phyloP scores from a whole-genome alignment of 2,113 vertebrate genomes.

The Ptilonorhynchus violaceus region DNA sequence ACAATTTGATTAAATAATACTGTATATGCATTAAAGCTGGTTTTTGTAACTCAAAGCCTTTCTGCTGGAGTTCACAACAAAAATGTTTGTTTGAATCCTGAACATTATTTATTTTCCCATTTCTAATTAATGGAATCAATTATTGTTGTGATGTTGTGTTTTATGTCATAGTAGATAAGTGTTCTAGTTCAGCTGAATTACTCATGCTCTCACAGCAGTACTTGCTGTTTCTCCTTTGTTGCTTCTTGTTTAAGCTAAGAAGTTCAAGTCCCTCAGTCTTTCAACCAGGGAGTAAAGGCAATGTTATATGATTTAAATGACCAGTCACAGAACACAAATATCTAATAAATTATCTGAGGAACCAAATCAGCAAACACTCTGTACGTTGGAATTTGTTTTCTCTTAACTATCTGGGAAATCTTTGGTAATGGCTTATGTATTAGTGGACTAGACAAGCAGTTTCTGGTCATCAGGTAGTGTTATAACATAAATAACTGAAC shows the following conservation, averaged over 20 bases:
- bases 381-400: slow-evolving; percentile 14
- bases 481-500: neutral
- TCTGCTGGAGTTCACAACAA: neutral
- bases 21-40: neutral
- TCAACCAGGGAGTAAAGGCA: neutral
- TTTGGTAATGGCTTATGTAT: neutral
- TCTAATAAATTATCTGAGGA: slow-evolving; percentile 25
- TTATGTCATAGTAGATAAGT: neutral
- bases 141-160: neutral
- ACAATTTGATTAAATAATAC: neutral
- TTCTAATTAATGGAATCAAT: neutral
- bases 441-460: neutral
- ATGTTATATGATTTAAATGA: slow-evolving; percentile 11
- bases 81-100: neutral
- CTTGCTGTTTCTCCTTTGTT: neutral
- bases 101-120: neutral
- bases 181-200: neutral
- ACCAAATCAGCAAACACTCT: neutral
- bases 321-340: neutral
- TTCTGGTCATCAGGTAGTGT: neutral
- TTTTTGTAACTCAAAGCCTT: neutral
- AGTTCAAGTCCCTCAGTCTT: neutral
- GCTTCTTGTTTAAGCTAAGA: neutral
- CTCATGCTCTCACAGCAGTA: neutral
- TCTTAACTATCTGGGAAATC: slow-evolving; percentile 12